Evolutionary conservation across 2,113 vertebrate species (phyloP).

Genomic region (Neolamprologus hecqui): DNA sequence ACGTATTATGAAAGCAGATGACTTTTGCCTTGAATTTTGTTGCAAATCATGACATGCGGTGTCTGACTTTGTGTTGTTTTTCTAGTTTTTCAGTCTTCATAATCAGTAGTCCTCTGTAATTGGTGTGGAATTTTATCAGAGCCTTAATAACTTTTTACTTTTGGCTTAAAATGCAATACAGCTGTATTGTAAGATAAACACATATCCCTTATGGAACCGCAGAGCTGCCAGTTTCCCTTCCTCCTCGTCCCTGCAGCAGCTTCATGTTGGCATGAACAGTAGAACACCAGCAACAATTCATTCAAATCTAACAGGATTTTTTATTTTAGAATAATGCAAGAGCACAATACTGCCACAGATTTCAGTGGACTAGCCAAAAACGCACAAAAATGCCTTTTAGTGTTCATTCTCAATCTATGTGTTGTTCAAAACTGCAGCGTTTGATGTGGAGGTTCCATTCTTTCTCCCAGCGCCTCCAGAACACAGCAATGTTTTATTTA

Average conservation of each 20-base stretch:
- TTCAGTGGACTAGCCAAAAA: not conserved
- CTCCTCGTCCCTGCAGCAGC: not conserved
- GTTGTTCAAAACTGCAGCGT: slow-evolving; percentile 4
- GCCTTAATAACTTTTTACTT: not conserved
- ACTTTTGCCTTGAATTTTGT: not conserved
- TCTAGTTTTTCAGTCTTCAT: not conserved
- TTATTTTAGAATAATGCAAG: not conserved
- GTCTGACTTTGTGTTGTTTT: not conserved
- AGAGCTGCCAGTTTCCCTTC: not conserved
- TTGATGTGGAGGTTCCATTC: not conserved
- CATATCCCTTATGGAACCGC: not conserved
- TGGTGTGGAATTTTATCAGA: not conserved
- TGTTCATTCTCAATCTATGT: not conserved
- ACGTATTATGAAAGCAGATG: slow-evolving; percentile 22
- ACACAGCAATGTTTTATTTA: not conserved
- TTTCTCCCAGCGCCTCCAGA: not conserved
- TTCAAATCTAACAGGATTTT: not conserved
- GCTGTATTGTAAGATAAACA: not conserved
- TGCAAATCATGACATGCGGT: not conserved
- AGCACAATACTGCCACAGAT: not conserved
- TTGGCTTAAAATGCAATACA: not conserved
- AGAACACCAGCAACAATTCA: not conserved
- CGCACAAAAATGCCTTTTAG: not conserved
- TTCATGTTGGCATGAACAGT: not conserved
- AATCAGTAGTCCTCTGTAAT: not conserved